Base-by-base conservation (phyloP, 2,797 vertebrate species). In the Zenarchopterus dispar region DNA sequence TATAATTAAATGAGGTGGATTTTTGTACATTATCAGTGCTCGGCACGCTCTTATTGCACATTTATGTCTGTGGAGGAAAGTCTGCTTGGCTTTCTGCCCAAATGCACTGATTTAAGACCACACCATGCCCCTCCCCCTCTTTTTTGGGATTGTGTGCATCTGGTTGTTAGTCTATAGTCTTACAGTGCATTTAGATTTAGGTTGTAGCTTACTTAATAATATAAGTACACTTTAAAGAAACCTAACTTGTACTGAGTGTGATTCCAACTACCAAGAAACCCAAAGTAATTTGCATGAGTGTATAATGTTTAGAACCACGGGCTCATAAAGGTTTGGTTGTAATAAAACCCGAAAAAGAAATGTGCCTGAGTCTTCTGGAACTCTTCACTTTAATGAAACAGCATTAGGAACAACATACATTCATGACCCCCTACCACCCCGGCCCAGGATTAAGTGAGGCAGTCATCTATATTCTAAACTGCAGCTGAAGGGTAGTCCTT, bases 391-490 rank as follows among this genome's bases (percentile, higher is more conserved):
- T 88, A 88, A 80, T 84, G 84, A 85, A 39, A 39, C 36, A 15
- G 36, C 36, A 39, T 39, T 56, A 82, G 75, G 78, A 75, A 80
- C 77, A 75, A 67, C 83, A 90, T 88, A 84, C 82, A 88, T 81
- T 84, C 82, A 81, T 89, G 81, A 73, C 87, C 86, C 76, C 84
- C 84, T 74, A n/a, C 78, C 73, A 80, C 11, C 67, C 59, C 79
- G 73, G 83, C 71, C 54, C 67, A 64, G 86, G 85, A 89, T 86
- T 88, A 85, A 80, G 84, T 70, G 76, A 70, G 78, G 78, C 84
- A 79, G 87, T 86, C 85, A 90, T 89, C 80, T 84, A 75, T 78
- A 87, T 87, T 89, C 84, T 84, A 85, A 91, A 91, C 88, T 89
- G 82, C 84, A 82, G 88, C 88, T 91, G 86, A 85, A 84, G 82